Evolutionary conservation across 2,797 vertebrate genomes (phyloP).

Genomic region (Caiman crocodilus): DNA sequence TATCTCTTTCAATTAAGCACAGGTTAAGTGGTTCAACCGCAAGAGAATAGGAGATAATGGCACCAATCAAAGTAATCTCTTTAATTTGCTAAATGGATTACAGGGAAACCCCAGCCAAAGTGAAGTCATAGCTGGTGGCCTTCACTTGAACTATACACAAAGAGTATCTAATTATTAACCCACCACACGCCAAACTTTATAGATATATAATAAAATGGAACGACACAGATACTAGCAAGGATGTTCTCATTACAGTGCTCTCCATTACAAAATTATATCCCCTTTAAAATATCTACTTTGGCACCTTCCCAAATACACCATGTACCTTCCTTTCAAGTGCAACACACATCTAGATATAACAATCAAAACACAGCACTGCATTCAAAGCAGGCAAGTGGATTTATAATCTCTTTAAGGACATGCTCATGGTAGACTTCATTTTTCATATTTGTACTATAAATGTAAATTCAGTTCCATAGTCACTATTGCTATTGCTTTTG

Average conservation of each 20-base stretch:
- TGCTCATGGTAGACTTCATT: constrained; percentile 73
- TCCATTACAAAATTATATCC: constrained; percentile 40
- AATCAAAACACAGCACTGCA: constrained; percentile 57
- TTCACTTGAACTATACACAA: constrained; percentile 87
- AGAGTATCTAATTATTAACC: constrained; percentile 87
- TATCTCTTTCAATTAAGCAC: constrained; percentile 92
- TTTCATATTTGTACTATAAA: constrained; percentile 84
- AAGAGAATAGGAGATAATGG: constrained; percentile 90
- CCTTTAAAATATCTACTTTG: constrained; percentile 24
- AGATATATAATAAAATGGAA: constrained; percentile 50
- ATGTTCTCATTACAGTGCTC: constrained; percentile 20
- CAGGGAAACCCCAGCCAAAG: constrained; percentile 89
- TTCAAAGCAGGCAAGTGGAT: constrained; percentile 73
- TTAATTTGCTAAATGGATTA: constrained; percentile 92
- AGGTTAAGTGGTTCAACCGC: constrained; percentile 91
- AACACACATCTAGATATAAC: constrained; percentile 57
- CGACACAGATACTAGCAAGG: neutral
- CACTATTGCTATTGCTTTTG: constrained; percentile 75
- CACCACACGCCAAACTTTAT: constrained; percentile 79
- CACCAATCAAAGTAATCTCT: constrained; percentile 90
- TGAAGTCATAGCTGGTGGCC: constrained; percentile 89
- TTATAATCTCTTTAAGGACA: constrained; percentile 80
- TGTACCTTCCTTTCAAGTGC: constrained; percentile 33
- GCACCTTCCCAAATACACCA: constrained; percentile 37
- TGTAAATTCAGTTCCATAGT: constrained; percentile 79